Conservation (phyloP, 2,888 invertebrate species). For the Sarcophaga variegata region DNA sequence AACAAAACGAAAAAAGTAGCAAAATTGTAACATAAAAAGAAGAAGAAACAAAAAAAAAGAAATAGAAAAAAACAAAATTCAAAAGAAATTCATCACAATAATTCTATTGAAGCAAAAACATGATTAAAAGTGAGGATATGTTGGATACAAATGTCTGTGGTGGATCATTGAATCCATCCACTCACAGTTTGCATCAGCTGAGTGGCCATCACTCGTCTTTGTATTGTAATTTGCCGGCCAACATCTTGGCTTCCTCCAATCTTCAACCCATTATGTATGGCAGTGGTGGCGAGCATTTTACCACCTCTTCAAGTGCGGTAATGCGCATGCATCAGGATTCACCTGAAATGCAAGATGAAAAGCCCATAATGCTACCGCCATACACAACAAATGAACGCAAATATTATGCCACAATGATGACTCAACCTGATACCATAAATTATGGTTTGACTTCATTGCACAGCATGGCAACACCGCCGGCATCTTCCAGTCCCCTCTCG, state of each 20-base stretch:
- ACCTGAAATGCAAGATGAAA: conserved; percentile 78
- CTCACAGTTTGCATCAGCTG: conserved; percentile 64
- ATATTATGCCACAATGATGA: conserved; percentile 75
- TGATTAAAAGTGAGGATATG: conserved; percentile 81
- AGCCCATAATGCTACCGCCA: conserved; percentile 74
- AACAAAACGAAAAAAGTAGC: not conserved
- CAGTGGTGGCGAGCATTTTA: conserved; percentile 54
- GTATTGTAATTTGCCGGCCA: conserved; percentile 76
- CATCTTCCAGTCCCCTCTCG: conserved; percentile 76
- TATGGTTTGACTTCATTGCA: conserved; percentile 68
- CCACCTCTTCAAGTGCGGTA: conserved; percentile 37
- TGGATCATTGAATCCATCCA: conserved; percentile 59
- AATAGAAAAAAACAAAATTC: conserved; percentile 3
- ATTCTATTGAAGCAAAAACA: conserved; percentile 46
- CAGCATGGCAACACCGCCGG: conserved; percentile 75
- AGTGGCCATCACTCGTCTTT: conserved; percentile 70
- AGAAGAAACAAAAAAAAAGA: conserved; percentile 3
- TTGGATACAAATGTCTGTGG: conserved; percentile 73
- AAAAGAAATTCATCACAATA: conserved; percentile 25
- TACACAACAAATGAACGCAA: conserved; percentile 78
- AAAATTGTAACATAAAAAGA: conserved; percentile 7
- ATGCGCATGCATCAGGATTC: conserved; percentile 76
- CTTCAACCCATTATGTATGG: conserved; percentile 75
- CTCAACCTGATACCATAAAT: conserved; percentile 66
- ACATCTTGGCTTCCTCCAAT: conserved; percentile 75